phyloP scores from a whole-genome alignment of 1,140 invertebrate genomes.

The Dendroctonus valens region DNA sequence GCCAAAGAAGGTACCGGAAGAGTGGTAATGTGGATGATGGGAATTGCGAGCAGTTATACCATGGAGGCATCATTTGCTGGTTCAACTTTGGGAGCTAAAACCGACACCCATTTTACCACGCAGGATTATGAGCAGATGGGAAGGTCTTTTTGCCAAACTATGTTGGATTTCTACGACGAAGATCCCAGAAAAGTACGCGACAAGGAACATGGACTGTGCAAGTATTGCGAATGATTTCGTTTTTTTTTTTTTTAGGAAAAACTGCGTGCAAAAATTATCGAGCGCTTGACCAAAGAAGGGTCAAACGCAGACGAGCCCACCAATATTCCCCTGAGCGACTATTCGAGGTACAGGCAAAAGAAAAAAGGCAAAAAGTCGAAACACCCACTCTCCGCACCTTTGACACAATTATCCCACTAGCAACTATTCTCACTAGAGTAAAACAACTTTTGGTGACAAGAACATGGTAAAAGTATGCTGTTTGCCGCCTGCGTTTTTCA shows the following conservation, averaged over 20 bases:
- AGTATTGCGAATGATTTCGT: not conserved
- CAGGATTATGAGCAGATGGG: constrained; percentile 82
- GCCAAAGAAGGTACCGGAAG: constrained; percentile 91
- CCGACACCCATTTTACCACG: constrained; percentile 82
- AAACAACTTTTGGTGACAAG: constrained; percentile 27
- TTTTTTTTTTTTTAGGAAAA: constrained; percentile 59
- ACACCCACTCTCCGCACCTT: constrained; percentile 18
- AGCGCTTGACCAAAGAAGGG: constrained; percentile 74
- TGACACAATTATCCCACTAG: constrained; percentile 21
- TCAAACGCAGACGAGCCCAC: constrained; percentile 84
- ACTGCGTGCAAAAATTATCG: constrained; percentile 75
- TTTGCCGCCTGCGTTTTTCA: constrained; percentile 8
- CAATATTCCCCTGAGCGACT: constrained; percentile 80
- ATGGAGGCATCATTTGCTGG: constrained; percentile 93
- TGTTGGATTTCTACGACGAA: constrained; percentile 87
- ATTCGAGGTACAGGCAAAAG: constrained; percentile 67
- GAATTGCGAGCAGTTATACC: constrained; percentile 90
- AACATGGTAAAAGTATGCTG: constrained; percentile 24
- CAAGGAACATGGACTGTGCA: not conserved
- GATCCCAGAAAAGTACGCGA: constrained; percentile 73
- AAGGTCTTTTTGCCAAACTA: constrained; percentile 86
- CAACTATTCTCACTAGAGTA: constrained; percentile 21
- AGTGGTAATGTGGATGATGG: constrained; percentile 92
- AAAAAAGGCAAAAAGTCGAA: constrained; percentile 15
- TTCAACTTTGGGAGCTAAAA: constrained; percentile 73